Percentiles rank a stretch among this genome's conserved stretches.
These are phyloP conservation scores for Pollimyrus isidori DNA, from an alignment of 2,113 vertebrate genomes.

Conservation along the genomic window DNA sequence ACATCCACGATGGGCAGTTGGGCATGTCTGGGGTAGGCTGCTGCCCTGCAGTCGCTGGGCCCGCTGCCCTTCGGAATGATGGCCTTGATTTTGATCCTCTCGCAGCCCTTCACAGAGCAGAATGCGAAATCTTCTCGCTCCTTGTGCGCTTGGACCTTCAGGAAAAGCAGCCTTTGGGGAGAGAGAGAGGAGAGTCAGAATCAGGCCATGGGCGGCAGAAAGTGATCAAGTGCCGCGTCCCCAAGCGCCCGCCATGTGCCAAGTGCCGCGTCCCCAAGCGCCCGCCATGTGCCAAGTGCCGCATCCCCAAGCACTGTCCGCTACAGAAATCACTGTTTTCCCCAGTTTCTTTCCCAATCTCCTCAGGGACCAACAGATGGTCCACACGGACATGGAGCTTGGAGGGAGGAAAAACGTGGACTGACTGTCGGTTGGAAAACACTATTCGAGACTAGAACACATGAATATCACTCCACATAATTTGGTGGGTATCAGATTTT, in stretches of 20 bases:
- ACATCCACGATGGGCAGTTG: constrained; percentile 77
- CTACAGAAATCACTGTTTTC: neutral
- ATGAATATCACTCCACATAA: neutral
- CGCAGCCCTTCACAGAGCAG: constrained; percentile 87
- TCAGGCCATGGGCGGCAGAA: neutral
- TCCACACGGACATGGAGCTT: neutral
- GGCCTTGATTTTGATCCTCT: constrained; percentile 84
- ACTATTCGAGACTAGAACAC: neutral
- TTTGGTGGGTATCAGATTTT: neutral
- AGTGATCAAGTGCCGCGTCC: neutral
- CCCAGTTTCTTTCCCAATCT: neutral
- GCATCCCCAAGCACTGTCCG: neutral
- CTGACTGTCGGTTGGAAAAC: neutral
- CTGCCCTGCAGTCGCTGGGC: constrained; percentile 72
- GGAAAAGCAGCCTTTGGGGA: constrained; percentile 73
- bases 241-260: too few species aligned
- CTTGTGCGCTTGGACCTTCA: constrained; percentile 79
- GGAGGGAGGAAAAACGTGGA: neutral
- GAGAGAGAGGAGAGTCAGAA: neutral
- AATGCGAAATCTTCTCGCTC: constrained; percentile 80
- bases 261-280: neutral
- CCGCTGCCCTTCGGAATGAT: constrained; percentile 67
- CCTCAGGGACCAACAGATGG: neutral
- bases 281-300: neutral
- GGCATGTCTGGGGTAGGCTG: constrained; percentile 75